Evolutionary conservation across 2,888 invertebrate genomes (phyloP), one percentile per base, ranked within the genome.

Genomic region (Eucera pruinosa): DNA sequence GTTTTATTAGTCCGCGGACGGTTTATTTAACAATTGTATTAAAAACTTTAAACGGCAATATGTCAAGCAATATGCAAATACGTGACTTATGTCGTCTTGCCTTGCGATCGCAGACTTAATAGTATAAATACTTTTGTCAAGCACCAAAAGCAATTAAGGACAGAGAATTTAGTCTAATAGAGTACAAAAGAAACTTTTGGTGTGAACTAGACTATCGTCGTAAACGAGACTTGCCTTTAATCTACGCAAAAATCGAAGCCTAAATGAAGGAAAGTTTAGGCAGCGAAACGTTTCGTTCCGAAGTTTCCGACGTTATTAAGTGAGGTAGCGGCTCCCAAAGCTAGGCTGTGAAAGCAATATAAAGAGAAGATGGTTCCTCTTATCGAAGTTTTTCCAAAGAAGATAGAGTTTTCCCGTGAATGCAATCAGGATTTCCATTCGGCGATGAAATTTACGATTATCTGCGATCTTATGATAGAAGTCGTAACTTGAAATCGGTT

Each of bases 261-360:
- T 57, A 41, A 52, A 39, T 50, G 2, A 5, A 20, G 25, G 20
- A 23, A 55, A 60, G 48, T 47, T 60, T 45, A 2, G 5, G 25
- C 6, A 2, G 5, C 11, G 20, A 9, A 23, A 11, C 25, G 41
- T 48, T 23, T 41, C 18, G 15, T 36, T 67, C 18, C 20, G 47
- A 69, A 62, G 36, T 54, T 54, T 11, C 62, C 43, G 9, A n/a
- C 20, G 61, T 62, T 69, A 69, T 69, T 62, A 69, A 62, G 20
- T 25, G 33, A 45, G 54, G 25, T 11, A 47, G 61, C 45, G 39
- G 33, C 45, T 69, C 20, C 11, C 36, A 43, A 61, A 54, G 18
- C n/a, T 33, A 11, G 18, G 18, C 4, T n/a, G 36, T 20, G 20
- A 20, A 39, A 20, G n/a, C 2, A 15, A 6, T 15, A 39, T 30